Evolutionary conservation across 2,888 invertebrate genomes (phyloP).

Genomic region (Ashinkailepas kermadecensis): DNA sequence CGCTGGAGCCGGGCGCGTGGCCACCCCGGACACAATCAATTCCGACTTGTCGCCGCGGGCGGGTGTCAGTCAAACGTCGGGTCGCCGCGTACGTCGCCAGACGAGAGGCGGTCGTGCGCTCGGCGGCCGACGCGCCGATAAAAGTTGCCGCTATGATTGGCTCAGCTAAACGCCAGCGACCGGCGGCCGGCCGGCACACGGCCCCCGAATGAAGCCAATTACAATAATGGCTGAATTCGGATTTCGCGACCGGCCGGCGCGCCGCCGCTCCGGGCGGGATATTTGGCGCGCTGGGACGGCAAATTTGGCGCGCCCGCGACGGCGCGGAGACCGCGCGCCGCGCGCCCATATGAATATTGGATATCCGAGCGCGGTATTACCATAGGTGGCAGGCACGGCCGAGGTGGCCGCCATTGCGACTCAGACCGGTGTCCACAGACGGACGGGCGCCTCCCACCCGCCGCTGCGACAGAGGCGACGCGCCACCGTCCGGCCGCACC

Average conservation of each 20-base stretch:
- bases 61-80: slow-evolving; percentile 5
- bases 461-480: too few relatives aligned
- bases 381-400: neutral
- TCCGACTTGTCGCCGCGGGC: neutral
- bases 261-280: slow-evolving; percentile 8
- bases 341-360: neutral
- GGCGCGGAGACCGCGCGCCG: neutral
- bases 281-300: neutral
- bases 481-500: too few relatives aligned
- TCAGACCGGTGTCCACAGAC: too few relatives aligned
- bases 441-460: too few relatives aligned
- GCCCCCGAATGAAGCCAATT: slow-evolving; percentile 13
- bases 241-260: slow-evolving; percentile 6
- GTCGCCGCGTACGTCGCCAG: neutral
- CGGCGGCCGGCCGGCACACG: slow-evolving; percentile 26
- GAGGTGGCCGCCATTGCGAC: too few relatives aligned
- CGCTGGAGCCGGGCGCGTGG: neutral
- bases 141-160: neutral
- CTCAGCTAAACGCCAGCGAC: slow-evolving; percentile 9
- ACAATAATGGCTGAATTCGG: slow-evolving; percentile 15
- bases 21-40: neutral
- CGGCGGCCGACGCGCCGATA: neutral
- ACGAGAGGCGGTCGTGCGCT: neutral
- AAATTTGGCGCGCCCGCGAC: neutral
- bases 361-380: too few relatives aligned